These are phyloP conservation scores for Drosophila monieri DNA, from an alignment of 2,888 invertebrate genomes.

Conservation along the genomic window DNA sequence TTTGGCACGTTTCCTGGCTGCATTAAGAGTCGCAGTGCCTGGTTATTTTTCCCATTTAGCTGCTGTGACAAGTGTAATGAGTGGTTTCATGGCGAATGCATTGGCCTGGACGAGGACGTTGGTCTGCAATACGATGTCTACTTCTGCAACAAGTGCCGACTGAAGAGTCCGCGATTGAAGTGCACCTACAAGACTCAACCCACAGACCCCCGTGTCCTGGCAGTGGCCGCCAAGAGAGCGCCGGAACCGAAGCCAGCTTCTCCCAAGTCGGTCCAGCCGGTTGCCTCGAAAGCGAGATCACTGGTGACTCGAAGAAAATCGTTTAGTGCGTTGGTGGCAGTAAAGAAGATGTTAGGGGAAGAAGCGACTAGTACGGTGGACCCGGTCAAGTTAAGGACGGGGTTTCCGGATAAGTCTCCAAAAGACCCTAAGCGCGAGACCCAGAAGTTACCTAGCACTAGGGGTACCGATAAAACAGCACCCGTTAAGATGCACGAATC, in stretches of 20 bases:
- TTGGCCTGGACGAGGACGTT: not conserved
- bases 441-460: not conserved
- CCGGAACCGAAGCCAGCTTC: not conserved
- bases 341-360: not conserved
- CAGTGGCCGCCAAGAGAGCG: not conserved
- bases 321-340: not conserved
- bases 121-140: conserved; percentile 1
- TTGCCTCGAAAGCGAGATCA: not conserved
- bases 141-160: not conserved
- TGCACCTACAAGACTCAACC: not conserved
- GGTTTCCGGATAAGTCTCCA: not conserved
- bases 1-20: not conserved
- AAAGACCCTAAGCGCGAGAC: not conserved
- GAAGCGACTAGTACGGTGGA: too few species aligned
- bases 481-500: not conserved
- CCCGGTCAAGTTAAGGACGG: not conserved
- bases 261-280: not conserved
- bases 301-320: not conserved
- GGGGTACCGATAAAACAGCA: not conserved
- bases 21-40: not conserved
- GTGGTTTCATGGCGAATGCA: conserved; percentile 3
- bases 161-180: not conserved
- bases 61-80: conserved; percentile 6
- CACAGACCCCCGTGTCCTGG: not conserved
- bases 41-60: not conserved